Percentiles rank a stretch among this genome's conserved stretches.
Evolutionary conservation across 1,140 invertebrate genomes (phyloP).

Genomic region (Pteromalus puparum): DNA sequence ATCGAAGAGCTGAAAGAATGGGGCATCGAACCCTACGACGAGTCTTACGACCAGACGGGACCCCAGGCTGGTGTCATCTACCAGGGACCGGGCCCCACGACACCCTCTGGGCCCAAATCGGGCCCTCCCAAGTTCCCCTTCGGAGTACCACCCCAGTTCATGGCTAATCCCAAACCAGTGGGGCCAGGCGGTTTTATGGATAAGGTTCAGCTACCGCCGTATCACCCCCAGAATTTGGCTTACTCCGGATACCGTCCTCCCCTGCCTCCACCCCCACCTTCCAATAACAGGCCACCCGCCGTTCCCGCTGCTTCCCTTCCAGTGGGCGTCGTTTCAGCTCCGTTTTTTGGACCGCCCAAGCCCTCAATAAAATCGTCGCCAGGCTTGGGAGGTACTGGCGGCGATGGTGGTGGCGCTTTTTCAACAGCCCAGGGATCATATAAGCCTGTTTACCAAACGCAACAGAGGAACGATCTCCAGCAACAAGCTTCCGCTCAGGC

Average conservation of each 20-base stretch:
- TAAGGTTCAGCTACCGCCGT: constrained; percentile 53
- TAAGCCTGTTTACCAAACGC: background rate
- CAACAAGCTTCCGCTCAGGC: background rate
- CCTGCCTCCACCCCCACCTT: constrained; percentile 16
- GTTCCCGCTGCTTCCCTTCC: background rate
- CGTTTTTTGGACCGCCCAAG: background rate
- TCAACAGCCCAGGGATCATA: background rate
- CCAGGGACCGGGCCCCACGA: constrained; percentile 7
- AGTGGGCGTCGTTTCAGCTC: background rate
- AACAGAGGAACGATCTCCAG: constrained; percentile 24
- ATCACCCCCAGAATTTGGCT: constrained; percentile 65
- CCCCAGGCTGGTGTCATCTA: constrained; percentile 51
- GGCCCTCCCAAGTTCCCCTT: constrained; percentile 44
- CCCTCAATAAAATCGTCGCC: background rate
- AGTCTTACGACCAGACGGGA: constrained; percentile 61
- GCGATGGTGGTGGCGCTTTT: background rate
- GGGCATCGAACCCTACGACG: constrained; percentile 71
- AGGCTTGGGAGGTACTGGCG: background rate
- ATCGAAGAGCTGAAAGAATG: constrained; percentile 73
- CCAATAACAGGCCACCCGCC: background rate
- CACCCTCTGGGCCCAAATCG: background rate
- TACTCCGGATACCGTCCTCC: constrained; percentile 64
- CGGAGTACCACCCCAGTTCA: constrained; percentile 55
- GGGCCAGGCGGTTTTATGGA: constrained; percentile 53
- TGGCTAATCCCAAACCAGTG: constrained; percentile 51